Evolutionary conservation across 1,140 invertebrate genomes (phyloP).

Genomic region (Paracyclopina nana): DNA sequence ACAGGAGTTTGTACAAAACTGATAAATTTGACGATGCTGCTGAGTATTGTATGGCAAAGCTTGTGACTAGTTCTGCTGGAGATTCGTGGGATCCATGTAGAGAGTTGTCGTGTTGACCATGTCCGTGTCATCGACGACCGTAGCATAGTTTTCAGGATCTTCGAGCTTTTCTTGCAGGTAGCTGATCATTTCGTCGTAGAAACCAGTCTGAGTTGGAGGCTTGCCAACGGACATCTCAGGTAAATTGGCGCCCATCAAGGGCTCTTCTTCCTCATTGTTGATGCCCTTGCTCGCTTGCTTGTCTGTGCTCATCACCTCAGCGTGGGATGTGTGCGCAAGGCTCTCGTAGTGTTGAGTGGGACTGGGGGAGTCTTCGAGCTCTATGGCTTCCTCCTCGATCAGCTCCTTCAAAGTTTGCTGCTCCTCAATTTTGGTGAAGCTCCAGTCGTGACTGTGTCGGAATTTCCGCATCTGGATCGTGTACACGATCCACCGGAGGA

Average conservation of each 20-base stretch:
- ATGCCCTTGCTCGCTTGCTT: too few relatives aligned
- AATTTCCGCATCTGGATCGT: background rate
- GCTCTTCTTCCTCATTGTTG: background rate
- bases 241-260: background rate
- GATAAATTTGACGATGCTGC: too few relatives aligned
- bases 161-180: constrained; percentile 8
- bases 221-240: background rate
- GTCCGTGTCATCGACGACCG: constrained; percentile 1
- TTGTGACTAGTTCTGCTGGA: too few relatives aligned
- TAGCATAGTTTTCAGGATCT: constrained; percentile 13
- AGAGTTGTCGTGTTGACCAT: too few relatives aligned
- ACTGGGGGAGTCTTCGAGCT: background rate
- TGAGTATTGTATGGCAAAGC: too few relatives aligned
- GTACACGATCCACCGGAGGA: background rate
- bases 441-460: background rate
- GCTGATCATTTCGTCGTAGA: constrained; percentile 11
- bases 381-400: too few relatives aligned
- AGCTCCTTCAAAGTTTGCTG: too few relatives aligned
- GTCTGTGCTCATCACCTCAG: too few relatives aligned
- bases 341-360: background rate
- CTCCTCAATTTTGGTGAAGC: constrained; percentile 10
- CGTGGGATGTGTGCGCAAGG: too few relatives aligned
- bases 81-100: too few relatives aligned
- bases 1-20: too few relatives aligned
- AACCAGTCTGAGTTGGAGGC: constrained; percentile 1